Evolutionary conservation across 2,113 vertebrate genomes (phyloP), one percentile per base, ranked within the genome.

Genomic region (Urocolius indicus): DNA sequence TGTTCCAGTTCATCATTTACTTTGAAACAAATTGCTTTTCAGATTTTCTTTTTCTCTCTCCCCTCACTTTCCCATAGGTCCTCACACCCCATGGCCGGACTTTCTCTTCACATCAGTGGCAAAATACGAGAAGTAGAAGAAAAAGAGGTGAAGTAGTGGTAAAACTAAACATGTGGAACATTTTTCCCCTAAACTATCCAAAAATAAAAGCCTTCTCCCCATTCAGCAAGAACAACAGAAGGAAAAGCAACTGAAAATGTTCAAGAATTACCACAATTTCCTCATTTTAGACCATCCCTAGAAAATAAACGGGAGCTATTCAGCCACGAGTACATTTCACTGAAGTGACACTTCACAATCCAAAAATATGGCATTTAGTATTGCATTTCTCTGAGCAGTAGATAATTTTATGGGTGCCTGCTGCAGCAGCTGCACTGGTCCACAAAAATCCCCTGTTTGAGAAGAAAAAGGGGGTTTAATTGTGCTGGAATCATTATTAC

Each of bases 321-420:
- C 93, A 97, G 36, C 84, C 83, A 75, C 6, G 32, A 95, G 88
- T 17, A 67, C 79, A 90, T 95, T 96, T 92, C 93, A 93, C 61
- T 96, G 89, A 96, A 97, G 95, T 95, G 96, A 95, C 77, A 89
- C 96, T 97, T 68, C 87, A 90, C 93, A 91, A 78, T 46, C 95
- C 95, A 94, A 94, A 95, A 97, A 96, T 94, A 95, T 15, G 84
- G 84, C 94, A 92, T 95, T 96, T 93, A 90, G 92, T 91, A 94
- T 81, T 94, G 90, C 91, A 68, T 95, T 86, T 92, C 81, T 94
- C 87, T 72, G 36, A 92, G 92, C 90, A 78, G 49, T 20, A 81
- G 88, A 93, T 90, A 86, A 96, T 97, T 94, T 81, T 49, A 48
- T 54, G 67, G 61, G 89, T 82, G 90, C 78, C 55, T 95, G 90